phyloP scores from a whole-genome alignment of 2,113 vertebrate species.

The Genyomyrus donnyi region DNA sequence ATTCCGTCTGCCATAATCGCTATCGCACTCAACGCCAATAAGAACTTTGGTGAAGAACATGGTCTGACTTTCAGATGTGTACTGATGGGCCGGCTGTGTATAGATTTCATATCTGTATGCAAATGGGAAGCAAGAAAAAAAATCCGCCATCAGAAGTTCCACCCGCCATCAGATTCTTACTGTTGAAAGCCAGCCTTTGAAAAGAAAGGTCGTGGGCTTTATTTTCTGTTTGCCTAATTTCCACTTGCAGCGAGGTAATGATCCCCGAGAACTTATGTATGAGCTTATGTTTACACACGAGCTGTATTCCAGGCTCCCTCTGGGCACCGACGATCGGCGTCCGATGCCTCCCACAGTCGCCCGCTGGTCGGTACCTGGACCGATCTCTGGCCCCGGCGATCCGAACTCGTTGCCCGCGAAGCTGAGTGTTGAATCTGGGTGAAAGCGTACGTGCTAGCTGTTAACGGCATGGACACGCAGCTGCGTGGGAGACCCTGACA shows the following conservation, averaged over 20 bases:
- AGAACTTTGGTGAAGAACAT: not conserved
- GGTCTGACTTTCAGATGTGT: not conserved
- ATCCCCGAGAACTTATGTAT: not conserved
- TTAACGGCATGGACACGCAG: slow-evolving; percentile 26
- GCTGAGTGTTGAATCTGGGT: not conserved
- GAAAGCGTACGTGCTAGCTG: not conserved
- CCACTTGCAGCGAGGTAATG: not conserved
- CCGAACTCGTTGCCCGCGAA: not conserved
- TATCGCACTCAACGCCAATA: not conserved
- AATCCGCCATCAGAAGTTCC: not conserved
- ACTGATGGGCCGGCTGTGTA: not conserved
- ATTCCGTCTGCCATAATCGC: not conserved
- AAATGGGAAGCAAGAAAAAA: not conserved
- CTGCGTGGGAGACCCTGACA: not conserved
- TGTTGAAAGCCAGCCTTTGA: not conserved
- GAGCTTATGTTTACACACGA: not conserved
- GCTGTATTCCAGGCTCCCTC: not conserved
- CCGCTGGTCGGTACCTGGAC: not conserved
- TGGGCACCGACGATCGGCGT: not conserved
- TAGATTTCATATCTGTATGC: not conserved
- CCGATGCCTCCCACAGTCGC: not conserved
- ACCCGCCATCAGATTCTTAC: no score
- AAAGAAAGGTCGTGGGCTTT: not conserved
- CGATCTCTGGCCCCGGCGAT: not conserved
- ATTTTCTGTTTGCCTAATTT: not conserved